A percentile compares a stretch with the other conserved stretches of the same genome.
Evolutionary conservation across 2,113 vertebrate genomes (phyloP).

Genomic region (Pelecanus crispus): DNA sequence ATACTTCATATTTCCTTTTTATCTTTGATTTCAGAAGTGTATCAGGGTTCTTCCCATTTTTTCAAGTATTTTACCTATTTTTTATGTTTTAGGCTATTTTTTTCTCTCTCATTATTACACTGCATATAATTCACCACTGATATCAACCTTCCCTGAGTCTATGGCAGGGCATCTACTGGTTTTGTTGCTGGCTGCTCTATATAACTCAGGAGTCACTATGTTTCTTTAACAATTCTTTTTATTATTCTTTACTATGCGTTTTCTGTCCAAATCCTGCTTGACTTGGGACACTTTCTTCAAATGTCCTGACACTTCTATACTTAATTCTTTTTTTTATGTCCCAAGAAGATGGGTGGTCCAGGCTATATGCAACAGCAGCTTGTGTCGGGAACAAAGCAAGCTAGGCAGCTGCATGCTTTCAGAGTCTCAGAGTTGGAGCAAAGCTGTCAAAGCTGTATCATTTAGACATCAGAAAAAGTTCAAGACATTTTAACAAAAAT

Average conservation of each 20-base stretch:
- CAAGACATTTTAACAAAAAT: not conserved
- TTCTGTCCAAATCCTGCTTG: slow-evolving; percentile 19
- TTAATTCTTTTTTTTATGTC: not conserved
- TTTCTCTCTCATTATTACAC: not conserved
- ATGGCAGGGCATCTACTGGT: not conserved
- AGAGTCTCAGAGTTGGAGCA: not conserved
- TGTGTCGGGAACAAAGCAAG: not conserved
- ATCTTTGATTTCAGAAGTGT: not conserved
- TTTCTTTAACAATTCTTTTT: not conserved
- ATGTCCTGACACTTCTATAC: not conserved
- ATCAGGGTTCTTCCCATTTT: not conserved
- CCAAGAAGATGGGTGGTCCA: slow-evolving; percentile 37
- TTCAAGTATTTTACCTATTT: not conserved
- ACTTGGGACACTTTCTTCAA: not conserved
- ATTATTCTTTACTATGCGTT: not conserved
- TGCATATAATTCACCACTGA: not conserved
- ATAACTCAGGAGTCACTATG: not conserved
- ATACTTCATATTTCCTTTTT: not conserved
- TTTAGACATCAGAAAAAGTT: not conserved
- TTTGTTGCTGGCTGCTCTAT: not conserved
- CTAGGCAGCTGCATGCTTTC: slow-evolving; percentile 19
- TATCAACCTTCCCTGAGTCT: not conserved
- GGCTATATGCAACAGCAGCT: not conserved
- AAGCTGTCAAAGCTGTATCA: not conserved
- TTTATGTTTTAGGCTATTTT: not conserved